These are phyloP conservation scores for Choristoneura fumiferana DNA, from an alignment of 1,140 invertebrate genomes.

Conservation along the genomic window DNA sequence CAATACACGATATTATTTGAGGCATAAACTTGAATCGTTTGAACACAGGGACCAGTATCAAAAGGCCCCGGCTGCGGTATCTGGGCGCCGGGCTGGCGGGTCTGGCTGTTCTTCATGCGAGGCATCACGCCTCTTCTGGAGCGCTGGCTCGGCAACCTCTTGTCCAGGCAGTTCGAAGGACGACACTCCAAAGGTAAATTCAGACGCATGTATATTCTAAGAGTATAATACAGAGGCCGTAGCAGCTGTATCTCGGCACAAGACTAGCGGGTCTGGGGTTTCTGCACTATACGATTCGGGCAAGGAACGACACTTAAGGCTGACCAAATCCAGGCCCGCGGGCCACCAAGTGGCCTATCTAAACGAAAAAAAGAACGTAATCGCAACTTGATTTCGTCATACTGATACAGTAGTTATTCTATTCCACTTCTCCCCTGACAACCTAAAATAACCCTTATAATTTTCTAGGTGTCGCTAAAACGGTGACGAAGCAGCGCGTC, in stretches of 20 bases:
- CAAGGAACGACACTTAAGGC: too few species aligned
- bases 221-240: too few species aligned
- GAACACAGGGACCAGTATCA: slow-evolving; percentile 93
- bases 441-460: background rate
- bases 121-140: slow-evolving; percentile 99
- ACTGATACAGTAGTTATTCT: too few species aligned
- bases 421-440: too few species aligned
- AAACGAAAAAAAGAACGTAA: too few species aligned
- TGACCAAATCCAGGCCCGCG: too few species aligned
- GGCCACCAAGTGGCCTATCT: too few species aligned
- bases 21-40: background rate
- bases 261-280: too few species aligned
- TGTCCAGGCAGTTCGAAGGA: slow-evolving; percentile 99
- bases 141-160: slow-evolving; percentile 97
- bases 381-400: too few species aligned
- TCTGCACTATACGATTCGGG: too few species aligned
- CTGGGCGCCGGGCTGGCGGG: slow-evolving; percentile 99
- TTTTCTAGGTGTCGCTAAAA: slow-evolving; percentile 92
- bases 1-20: background rate
- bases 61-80: slow-evolving; percentile 99
- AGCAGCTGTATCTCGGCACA: too few species aligned
- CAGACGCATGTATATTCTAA: background rate
- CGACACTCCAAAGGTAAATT: slow-evolving; percentile 94
- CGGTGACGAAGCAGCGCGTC: slow-evolving; percentile 99
- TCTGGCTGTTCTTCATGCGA: slow-evolving; percentile 99